Evolutionary conservation across 2,888 invertebrate species (phyloP).

Genomic region (Eumacrocentrus americanus): DNA sequence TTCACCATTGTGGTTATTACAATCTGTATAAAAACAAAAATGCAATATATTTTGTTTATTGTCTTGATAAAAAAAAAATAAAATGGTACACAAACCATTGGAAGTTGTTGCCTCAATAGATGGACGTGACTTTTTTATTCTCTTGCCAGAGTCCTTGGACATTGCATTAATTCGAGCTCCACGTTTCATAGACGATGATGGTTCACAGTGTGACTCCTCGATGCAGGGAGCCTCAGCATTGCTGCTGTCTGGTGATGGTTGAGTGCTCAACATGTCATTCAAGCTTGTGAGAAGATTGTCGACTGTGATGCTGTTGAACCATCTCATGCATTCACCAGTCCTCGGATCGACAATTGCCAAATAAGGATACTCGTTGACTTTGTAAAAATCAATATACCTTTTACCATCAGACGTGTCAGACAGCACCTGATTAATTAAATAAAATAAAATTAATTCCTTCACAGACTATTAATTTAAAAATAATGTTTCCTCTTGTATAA

Average conservation of each 20-base stretch:
- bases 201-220: slow-evolving; percentile 29
- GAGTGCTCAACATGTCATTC: slow-evolving; percentile 57
- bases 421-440: slow-evolving; percentile 51
- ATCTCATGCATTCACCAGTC: slow-evolving; percentile 67
- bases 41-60: background rate
- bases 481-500: background rate
- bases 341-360: slow-evolving; percentile 72
- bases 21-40: slow-evolving; percentile 23
- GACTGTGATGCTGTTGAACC: slow-evolving; percentile 55
- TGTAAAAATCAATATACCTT: slow-evolving; percentile 71
- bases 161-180: slow-evolving; percentile 29
- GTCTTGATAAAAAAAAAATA: background rate
- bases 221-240: slow-evolving; percentile 22
- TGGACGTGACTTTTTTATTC: slow-evolving; percentile 32
- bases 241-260: slow-evolving; percentile 55
- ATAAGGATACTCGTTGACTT: slow-evolving; percentile 68
- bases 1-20: slow-evolving; percentile 30
- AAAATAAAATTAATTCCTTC: slow-evolving; percentile 43
- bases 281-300: slow-evolving; percentile 55
- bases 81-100: slow-evolving; percentile 5
- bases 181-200: slow-evolving; percentile 36
- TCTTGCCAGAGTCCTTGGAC: slow-evolving; percentile 28
- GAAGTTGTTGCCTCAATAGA: slow-evolving; percentile 18
- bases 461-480: slow-evolving; percentile 4
- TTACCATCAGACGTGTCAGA: slow-evolving; percentile 67